Evolutionary conservation across 2,113 vertebrate genomes (phyloP).

Genomic region (Papio anubis): DNA sequence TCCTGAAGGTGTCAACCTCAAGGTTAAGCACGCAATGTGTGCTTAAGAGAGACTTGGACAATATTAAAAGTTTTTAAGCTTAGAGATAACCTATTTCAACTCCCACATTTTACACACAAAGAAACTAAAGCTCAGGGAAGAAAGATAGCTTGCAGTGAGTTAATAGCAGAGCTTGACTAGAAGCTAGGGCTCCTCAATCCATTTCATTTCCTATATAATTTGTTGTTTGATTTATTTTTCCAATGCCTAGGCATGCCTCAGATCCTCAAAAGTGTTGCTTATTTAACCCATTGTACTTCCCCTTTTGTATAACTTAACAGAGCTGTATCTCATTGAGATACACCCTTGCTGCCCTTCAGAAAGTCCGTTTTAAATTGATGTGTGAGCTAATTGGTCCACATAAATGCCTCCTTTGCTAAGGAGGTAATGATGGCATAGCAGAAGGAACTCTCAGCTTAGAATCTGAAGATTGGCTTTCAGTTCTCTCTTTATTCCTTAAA

Average conservation of each 20-base stretch:
- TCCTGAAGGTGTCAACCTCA: background rate
- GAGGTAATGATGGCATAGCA: background rate
- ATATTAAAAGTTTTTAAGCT: background rate
- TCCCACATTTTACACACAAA: background rate
- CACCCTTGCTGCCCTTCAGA: background rate
- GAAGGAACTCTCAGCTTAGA: background rate
- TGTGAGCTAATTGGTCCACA: background rate
- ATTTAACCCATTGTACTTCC: background rate
- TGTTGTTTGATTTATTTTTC: conserved; percentile 29
- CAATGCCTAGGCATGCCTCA: background rate
- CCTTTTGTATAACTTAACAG: background rate
- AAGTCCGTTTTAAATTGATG: background rate
- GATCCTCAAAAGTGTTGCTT: background rate
- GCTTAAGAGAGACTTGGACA: background rate
- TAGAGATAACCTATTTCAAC: background rate
- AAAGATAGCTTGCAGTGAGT: background rate
- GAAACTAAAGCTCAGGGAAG: background rate
- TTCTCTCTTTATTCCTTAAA: background rate
- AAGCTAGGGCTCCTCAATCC: background rate
- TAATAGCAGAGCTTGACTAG: background rate
- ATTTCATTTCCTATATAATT: background rate
- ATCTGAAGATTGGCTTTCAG: background rate
- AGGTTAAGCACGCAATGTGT: background rate
- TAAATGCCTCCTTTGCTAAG: background rate
- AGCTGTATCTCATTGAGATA: background rate